These are phyloP conservation scores for Peromyscus melanophrys DNA, from an alignment of 2,797 vertebrate species.

Conservation along the genomic window DNA sequence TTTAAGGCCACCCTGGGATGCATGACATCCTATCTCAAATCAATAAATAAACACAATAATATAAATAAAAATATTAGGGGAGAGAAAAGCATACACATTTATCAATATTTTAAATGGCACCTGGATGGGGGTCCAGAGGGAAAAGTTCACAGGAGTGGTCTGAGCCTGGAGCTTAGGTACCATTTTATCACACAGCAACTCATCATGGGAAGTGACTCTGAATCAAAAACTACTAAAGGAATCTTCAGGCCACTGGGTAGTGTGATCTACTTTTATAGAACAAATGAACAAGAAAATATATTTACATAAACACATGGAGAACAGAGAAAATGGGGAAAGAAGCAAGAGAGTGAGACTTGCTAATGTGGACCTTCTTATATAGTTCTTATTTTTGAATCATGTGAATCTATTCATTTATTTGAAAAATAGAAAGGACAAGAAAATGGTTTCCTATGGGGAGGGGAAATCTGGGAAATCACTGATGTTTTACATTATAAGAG, in stretches of 20 bases:
- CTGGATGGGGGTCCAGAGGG: background rate
- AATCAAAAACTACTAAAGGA: background rate
- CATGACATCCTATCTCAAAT: background rate
- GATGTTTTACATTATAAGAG: background rate
- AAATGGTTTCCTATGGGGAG: background rate
- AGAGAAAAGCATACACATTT: background rate
- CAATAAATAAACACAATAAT: background rate
- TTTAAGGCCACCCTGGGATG: background rate
- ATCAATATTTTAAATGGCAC: background rate
- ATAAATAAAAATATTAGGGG: background rate
- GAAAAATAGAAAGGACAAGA: background rate
- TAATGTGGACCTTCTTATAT: background rate
- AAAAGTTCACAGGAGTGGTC: background rate
- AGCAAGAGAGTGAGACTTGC: background rate
- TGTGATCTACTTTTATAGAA: background rate
- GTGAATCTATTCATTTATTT: background rate
- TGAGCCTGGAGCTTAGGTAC: background rate
- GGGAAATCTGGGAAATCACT: background rate
- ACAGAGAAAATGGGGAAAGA: background rate
- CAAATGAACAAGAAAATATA: background rate
- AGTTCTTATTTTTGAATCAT: slow-evolving; percentile 14
- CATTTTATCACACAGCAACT: background rate
- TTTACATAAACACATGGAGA: slow-evolving; percentile 42
- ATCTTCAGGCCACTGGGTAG: background rate
- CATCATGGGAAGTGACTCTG: background rate